These are phyloP conservation scores for Oncorhynchus keta DNA, from an alignment of 2,113 vertebrate species.

Conservation along the genomic window DNA sequence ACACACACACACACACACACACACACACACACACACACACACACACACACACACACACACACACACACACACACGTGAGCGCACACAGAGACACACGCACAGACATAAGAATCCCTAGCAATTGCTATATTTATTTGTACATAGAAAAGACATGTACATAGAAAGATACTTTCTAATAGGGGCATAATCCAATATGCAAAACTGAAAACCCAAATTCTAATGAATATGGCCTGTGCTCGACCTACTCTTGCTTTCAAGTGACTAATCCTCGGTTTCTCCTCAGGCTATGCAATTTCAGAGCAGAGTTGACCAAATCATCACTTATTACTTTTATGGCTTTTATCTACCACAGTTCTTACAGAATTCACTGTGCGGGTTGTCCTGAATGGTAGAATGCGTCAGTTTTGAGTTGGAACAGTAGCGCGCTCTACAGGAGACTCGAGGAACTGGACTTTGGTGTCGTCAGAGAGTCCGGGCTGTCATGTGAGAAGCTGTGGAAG, in stretches of 20 bases:
- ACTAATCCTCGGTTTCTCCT: not conserved
- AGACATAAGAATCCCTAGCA: not conserved
- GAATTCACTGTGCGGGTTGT: not conserved
- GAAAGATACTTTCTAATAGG: not conserved
- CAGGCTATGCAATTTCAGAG: not conserved
- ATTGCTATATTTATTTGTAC: not conserved
- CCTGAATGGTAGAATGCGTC: not conserved
- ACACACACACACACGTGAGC: not conserved
- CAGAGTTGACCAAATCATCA: not conserved
- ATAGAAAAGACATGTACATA: not conserved
- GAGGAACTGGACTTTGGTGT: constrained; percentile 37
- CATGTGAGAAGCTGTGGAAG: constrained; percentile 43
- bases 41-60: not conserved
- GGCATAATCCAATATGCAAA: not conserved
- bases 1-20: not conserved
- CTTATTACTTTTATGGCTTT: not conserved
- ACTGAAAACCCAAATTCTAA: not conserved
- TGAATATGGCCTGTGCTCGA: not conserved
- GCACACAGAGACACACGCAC: not conserved
- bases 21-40: not conserved
- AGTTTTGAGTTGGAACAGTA: too few species aligned
- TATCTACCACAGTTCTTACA: not conserved
- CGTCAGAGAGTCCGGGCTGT: constrained; percentile 41
- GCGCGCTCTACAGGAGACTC: not conserved
- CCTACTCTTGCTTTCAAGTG: not conserved